A percentile compares a stretch with the other conserved stretches of the same genome.
These are phyloP conservation scores for Hirundo rustica DNA, from an alignment of 2,797 vertebrate species.

Conservation along the genomic window DNA sequence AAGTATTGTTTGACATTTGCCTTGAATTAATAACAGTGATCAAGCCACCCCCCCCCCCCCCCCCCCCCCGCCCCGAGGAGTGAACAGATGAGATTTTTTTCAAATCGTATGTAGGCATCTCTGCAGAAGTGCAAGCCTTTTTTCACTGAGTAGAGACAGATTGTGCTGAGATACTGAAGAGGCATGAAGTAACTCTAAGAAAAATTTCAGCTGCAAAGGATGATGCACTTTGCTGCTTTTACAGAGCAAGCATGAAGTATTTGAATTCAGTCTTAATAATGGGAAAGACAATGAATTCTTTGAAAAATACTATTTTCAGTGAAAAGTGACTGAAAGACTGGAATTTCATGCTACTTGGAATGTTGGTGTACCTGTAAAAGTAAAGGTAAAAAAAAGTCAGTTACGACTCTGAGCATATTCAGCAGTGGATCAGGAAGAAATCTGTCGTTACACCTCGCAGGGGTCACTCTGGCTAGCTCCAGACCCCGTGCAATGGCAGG, in stretches of 20 bases:
- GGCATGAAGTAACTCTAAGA: background rate
- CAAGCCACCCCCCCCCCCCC: background rate
- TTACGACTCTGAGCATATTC: background rate
- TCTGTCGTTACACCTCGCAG: too few relatives aligned
- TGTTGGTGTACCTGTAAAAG: background rate
- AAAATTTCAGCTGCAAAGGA: background rate
- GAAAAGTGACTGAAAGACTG: background rate
- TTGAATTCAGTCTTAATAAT: background rate
- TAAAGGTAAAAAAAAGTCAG: background rate
- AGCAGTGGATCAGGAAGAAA: background rate
- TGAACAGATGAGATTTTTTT: background rate
- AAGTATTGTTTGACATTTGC: background rate
- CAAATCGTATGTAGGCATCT: rapidly evolving
- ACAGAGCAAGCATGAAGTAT: background rate
- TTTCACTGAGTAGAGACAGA: background rate
- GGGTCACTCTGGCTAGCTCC: too few relatives aligned
- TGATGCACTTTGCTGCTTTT: background rate
- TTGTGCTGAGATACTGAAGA: background rate
- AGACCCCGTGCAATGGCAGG: too few relatives aligned
- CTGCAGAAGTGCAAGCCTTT: background rate
- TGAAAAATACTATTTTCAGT: background rate
- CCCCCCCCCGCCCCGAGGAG: too few relatives aligned
- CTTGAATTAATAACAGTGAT: background rate
- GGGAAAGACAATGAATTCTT: background rate
- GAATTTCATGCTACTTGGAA: background rate